These are phyloP conservation scores for Lissocephala sabroskyi DNA, from an alignment of 2,888 invertebrate species.

Conservation along the genomic window DNA sequence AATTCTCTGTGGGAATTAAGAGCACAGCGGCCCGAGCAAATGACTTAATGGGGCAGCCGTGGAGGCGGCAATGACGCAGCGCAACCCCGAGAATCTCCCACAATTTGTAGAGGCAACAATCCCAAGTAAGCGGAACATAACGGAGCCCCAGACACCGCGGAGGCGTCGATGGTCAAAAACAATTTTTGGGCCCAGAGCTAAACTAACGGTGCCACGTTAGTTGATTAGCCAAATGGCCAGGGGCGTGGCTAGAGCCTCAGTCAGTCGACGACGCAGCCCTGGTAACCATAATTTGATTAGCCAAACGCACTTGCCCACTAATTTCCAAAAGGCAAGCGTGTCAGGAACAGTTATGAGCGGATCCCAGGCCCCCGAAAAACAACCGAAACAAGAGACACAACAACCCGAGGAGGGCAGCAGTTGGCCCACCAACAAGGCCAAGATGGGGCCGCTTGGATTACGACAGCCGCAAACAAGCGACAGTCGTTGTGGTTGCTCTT, in stretches of 20 bases:
- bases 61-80: constrained; percentile 4
- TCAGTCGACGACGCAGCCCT: too few relatives aligned
- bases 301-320: constrained; percentile 30
- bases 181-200: too few relatives aligned
- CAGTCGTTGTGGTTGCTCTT: neutral
- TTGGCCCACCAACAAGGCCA: neutral
- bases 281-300: too few relatives aligned
- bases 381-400: neutral
- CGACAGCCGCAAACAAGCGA: neutral
- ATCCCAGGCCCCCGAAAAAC: neutral
- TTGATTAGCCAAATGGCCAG: too few relatives aligned
- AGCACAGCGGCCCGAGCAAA: constrained; percentile 38
- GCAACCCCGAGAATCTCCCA: too few relatives aligned
- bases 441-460: neutral
- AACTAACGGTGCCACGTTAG: too few relatives aligned
- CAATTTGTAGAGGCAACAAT: too few relatives aligned
- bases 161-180: too few relatives aligned
- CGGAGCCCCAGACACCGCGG: too few relatives aligned
- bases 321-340: constrained; percentile 54
- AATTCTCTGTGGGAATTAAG: constrained; percentile 49
- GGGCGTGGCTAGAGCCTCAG: too few relatives aligned
- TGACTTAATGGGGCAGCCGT: constrained; percentile 46
- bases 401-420: neutral
- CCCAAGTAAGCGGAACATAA: too few relatives aligned
- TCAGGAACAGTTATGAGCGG: constrained; percentile 61